Evolutionary conservation across 2,888 invertebrate genomes (phyloP), one percentile per base, ranked within the genome.

Genomic region (Acanthopleura granulata): DNA sequence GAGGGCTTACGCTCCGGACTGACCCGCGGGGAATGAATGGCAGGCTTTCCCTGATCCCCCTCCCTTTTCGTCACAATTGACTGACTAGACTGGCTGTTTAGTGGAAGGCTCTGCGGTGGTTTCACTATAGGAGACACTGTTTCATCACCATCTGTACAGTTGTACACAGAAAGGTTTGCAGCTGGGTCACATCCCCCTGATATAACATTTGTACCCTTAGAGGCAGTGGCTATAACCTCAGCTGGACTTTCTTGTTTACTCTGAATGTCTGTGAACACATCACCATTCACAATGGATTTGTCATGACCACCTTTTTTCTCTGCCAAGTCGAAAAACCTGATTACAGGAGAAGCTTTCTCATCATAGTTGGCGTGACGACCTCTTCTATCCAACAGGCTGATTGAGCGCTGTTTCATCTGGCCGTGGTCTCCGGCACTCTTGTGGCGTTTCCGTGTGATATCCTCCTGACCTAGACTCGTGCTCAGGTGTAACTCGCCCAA

Each of bases 1-100:
- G 96, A 93, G 40, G 87, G 14, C 49, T 22, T 50, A 73, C n/a
- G 61, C 22, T 49, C 15, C 25, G 29, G 66, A 15, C 51, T 50
- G 11, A 14, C 15, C 29, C 12, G 50, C n/a, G 30, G 51, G 4
- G 72, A 27, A 1, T 66, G 66, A 22, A 22, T 25, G 25, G 66
- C 25, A 3, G 66, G 66, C 6, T 9, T 66, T 27, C 15, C 6
- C 29, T 22, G 9, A 66, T 66, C 66, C 22, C 25, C 66, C 22
- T 66, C 66, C 57, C 6, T 22, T 57, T 6, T n/a, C 18, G 6
- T 18, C 22, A 22, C 66, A 27, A 6, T 66, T 22, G 66, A 27
- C 66, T 27, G 66, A 66, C 29, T 66, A 66, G 66, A 27, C 16
- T 16, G 29, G 16, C 29, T 22, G 27, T 66, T 22, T 22, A 66